Conservation (phyloP, 92 coral and sea anemone genomes). For the Palythoa grandis region DNA sequence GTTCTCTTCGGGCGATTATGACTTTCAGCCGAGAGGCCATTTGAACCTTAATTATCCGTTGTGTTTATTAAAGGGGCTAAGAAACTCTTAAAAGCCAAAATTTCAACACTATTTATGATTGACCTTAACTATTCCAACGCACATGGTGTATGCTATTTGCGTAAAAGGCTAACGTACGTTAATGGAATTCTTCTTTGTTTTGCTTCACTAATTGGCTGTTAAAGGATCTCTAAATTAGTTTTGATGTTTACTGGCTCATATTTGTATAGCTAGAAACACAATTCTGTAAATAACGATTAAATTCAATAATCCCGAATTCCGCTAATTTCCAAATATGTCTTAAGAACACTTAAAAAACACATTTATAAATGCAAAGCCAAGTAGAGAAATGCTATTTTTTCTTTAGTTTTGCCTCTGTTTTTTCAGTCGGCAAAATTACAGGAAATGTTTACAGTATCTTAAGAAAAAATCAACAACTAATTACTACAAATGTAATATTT, state of each 20-base stretch:
- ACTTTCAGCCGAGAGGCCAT: conserved; percentile 3
- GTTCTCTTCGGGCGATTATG: background rate
- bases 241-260: background rate
- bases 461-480: background rate
- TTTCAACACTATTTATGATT: background rate
- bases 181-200: conserved; percentile 16
- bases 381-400: background rate
- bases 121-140: background rate
- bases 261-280: background rate
- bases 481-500: background rate
- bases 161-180: background rate
- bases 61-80: background rate
- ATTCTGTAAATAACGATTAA: background rate
- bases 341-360: background rate
- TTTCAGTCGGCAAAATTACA: background rate
- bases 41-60: conserved; percentile 2
- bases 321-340: background rate
- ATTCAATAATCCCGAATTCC: background rate
- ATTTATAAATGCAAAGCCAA: background rate
- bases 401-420: background rate
- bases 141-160: background rate
- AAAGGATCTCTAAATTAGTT: conserved; percentile 10
- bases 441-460: background rate
- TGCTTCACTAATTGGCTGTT: background rate
- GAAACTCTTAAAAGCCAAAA: background rate